Evolutionary conservation across 2,797 vertebrate species (phyloP), one percentile per base, ranked within the genome.

Genomic region (Siniperca undulata): DNA sequence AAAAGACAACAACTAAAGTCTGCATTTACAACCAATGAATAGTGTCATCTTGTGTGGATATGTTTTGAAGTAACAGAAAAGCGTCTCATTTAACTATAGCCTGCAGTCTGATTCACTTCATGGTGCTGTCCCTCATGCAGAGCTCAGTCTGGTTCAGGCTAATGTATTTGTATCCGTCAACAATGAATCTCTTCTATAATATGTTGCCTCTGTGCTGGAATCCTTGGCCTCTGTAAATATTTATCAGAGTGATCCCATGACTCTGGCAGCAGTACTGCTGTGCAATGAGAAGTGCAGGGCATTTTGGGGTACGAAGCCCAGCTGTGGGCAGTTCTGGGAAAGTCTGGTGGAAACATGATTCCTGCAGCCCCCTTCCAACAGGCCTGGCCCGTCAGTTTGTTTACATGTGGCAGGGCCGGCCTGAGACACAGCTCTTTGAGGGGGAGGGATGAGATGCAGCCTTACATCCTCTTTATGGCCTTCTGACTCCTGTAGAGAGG

Each of bases 221-320:
- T 91, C 73, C 81, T 53, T 59, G 78, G 78, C 72, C 80, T 84
- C 81, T 80, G 83, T 92, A 93, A 94, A 94, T 93, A 91, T 94
- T 94, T 93, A 88, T 86, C 58, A 53, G 72, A 79, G 68, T 83
- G 83, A 88, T 83, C 83, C 82, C 46, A 66, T 69, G 78, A 86
- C 84, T 88, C 48, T 68, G 74, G 70, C 88, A 55, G 83, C 52
- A 34, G 79, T 52, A 48, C 44, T 77, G 80, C 83, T 61, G 60
- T 80, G 85, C 77, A 80, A 53, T 27, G 58, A 87, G 80, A 69
- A 27, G n/a, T 53, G 74, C 22, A 5, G n/a, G 2, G 8, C 17
- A 64, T 71, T 78, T 86, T 52, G 36, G 73, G 76, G 64, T 79
- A 70, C 1, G 1, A 52, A 48, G 56, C 27, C 75, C 89, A 86